phyloP scores from a whole-genome alignment of 2,888 invertebrate species.

The Lissocephala sabroskyi region DNA sequence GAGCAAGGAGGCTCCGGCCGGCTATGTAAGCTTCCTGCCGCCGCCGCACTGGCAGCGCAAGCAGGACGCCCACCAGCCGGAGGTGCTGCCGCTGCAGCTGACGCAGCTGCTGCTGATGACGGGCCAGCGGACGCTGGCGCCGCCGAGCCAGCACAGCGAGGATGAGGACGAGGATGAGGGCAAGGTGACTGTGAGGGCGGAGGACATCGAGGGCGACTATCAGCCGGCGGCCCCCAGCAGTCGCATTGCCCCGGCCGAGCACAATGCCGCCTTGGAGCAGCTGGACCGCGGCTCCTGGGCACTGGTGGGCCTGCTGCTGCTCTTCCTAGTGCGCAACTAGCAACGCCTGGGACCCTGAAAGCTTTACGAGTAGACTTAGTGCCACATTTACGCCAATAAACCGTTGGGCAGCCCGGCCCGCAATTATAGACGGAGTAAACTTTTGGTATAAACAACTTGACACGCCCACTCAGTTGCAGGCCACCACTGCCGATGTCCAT shows the following conservation, averaged over 20 bases:
- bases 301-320: constrained; percentile 31
- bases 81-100: constrained; percentile 33
- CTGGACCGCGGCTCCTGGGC: constrained; percentile 23
- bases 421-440: constrained; percentile 52
- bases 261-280: constrained; percentile 19
- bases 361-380: constrained; percentile 45
- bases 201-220: constrained; percentile 33
- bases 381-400: constrained; percentile 33
- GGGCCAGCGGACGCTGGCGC: constrained; percentile 17
- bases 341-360: constrained; percentile 19
- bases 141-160: constrained; percentile 1
- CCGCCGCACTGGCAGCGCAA: constrained; percentile 21
- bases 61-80: not conserved
- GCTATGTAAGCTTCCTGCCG: constrained; percentile 47
- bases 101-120: constrained; percentile 37
- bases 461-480: constrained; percentile 6
- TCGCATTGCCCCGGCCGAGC: not conserved
- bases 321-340: constrained; percentile 26
- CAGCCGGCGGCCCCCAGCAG: not conserved
- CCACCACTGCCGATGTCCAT: not conserved
- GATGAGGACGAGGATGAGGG: constrained; percentile 13
- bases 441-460: constrained; percentile 28
- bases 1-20: constrained; percentile 26
- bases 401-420: too few relatives aligned
- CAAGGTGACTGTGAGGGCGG: constrained; percentile 11